Conservation (phyloP, 2,888 invertebrate genomes). For the Myathropa florea region DNA sequence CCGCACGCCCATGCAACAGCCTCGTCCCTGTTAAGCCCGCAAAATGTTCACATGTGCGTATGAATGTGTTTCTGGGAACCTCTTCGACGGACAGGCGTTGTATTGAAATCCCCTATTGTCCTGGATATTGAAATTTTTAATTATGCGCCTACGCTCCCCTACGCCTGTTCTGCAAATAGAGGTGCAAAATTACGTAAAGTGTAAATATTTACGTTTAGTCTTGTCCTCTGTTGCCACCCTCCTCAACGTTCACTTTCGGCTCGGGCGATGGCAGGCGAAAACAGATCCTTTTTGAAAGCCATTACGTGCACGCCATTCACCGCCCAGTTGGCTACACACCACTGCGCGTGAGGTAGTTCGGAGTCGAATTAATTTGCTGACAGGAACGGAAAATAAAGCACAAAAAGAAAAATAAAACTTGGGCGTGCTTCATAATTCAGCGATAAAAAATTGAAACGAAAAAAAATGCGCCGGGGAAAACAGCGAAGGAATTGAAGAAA, state of each 20-base stretch:
- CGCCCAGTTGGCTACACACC: neutral
- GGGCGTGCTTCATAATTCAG: constrained; percentile 22
- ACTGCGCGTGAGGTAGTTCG: neutral
- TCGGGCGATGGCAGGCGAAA: neutral
- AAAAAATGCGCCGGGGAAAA: neutral
- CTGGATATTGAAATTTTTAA: constrained; percentile 58
- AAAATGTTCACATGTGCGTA: neutral
- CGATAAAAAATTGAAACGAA: constrained; percentile 12
- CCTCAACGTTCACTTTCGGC: neutral
- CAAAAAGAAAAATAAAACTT: constrained; percentile 6
- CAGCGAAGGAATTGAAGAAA: constrained; percentile 19
- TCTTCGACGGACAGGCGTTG: neutral
- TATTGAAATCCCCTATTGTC: constrained; percentile 51
- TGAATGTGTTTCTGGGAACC: neutral
- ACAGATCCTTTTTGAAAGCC: constrained; percentile 50
- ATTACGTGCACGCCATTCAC: constrained; percentile 48
- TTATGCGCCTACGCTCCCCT: constrained; percentile 52
- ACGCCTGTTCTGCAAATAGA: constrained; percentile 18
- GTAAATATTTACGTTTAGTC: constrained; percentile 53
- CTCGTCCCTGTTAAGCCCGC: neutral
- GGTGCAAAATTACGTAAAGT: constrained; percentile 51
- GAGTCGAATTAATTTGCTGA: constrained; percentile 51
- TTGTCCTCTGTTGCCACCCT: neutral
- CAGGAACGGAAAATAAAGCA: constrained; percentile 21
- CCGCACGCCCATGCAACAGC: neutral